Percentiles rank a stretch among this genome's conserved stretches.
Conservation (phyloP, 2,113 vertebrate species). For the Nyctereutes procyonoides region DNA sequence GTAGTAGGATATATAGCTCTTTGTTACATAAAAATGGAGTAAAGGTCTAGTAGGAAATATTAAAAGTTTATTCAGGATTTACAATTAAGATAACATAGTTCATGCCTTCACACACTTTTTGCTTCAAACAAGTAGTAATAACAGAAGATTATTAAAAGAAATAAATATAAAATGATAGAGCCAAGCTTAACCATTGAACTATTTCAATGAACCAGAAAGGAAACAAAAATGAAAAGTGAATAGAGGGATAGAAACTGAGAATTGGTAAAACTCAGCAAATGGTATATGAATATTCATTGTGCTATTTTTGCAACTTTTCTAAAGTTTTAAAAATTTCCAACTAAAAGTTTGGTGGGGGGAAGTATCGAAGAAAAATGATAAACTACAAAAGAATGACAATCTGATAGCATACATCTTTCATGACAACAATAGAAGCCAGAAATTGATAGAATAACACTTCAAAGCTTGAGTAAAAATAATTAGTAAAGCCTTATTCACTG, state of each 20-base stretch:
- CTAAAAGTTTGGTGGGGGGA: not conserved
- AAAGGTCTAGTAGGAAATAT: not conserved
- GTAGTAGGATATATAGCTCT: not conserved
- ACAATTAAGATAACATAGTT: not conserved
- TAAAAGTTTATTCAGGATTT: slow-evolving; percentile 9
- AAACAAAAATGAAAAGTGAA: not conserved
- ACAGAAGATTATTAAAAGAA: slow-evolving; percentile 37
- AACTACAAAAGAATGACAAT: not conserved
- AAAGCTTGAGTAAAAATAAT: slow-evolving; percentile 38
- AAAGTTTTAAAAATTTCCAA: slow-evolving; percentile 34
- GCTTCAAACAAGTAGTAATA: not conserved
- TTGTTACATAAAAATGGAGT: not conserved
- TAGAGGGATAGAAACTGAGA: not conserved
- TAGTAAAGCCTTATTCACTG: not conserved
- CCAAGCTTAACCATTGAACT: not conserved
- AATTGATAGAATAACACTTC: slow-evolving; percentile 22
- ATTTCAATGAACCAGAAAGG: not conserved
- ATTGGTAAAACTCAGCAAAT: not conserved
- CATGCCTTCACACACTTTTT: not conserved
- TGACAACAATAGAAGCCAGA: not conserved
- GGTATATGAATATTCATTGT: not conserved
- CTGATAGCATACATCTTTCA: not conserved
- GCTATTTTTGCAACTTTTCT: not conserved
- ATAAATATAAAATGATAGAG: not conserved
- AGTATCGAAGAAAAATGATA: slow-evolving; percentile 19